Evolutionary conservation across 2,113 vertebrate species (phyloP).

Genomic region (Cynoglossus semilaevis): DNA sequence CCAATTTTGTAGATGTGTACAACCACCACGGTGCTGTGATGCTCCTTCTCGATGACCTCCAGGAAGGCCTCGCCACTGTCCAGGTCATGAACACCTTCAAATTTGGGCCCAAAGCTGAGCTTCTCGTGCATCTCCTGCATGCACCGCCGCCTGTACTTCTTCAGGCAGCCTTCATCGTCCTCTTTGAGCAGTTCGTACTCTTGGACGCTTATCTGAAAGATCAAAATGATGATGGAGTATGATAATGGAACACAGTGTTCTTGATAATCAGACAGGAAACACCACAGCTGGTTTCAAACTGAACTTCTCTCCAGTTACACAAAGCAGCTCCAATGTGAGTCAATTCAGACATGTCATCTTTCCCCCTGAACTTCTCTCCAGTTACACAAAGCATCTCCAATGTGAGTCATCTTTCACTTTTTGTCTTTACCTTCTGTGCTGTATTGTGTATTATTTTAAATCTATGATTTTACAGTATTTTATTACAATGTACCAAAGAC

Average conservation of each 20-base stretch:
- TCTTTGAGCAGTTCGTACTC: slow-evolving; percentile 90
- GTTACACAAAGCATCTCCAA: too few species aligned
- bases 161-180: slow-evolving; percentile 90
- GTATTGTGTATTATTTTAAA: too few species aligned
- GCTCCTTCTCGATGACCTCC: slow-evolving; percentile 90
- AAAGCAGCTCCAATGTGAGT: too few species aligned
- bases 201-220: slow-evolving; percentile 90
- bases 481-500: too few species aligned
- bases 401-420: too few species aligned
- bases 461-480: too few species aligned
- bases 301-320: too few species aligned
- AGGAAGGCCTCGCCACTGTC: slow-evolving; percentile 91
- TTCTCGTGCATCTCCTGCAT: slow-evolving; percentile 97
- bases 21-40: slow-evolving; percentile 84
- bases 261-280: too few species aligned
- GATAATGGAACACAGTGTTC: background rate
- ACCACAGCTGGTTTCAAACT: too few species aligned
- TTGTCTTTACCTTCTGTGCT: too few species aligned
- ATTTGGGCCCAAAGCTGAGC: slow-evolving; percentile 91
- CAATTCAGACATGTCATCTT: too few species aligned
- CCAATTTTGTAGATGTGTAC: slow-evolving; percentile 90
- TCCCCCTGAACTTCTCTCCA: too few species aligned
- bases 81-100: slow-evolving; percentile 85
- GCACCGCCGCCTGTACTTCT: slow-evolving; percentile 87
- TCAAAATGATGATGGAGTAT: background rate